Base-by-base conservation (phyloP, 2,888 invertebrate genomes). In the Nephrotoma flavescens region DNA sequence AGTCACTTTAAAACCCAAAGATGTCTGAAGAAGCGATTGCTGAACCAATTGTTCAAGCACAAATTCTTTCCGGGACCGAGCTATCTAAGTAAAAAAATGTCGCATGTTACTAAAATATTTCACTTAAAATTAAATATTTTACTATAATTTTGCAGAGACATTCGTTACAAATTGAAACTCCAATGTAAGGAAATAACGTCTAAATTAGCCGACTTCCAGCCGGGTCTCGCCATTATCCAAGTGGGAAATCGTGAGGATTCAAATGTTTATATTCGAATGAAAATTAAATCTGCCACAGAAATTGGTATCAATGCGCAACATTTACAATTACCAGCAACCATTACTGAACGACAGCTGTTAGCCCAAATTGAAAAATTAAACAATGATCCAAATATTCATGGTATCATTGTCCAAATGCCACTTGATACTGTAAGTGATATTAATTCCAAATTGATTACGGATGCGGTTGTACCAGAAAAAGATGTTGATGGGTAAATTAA, bases 231-330 rank as follows among this genome's bases (percentile, higher is more conserved):
- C 41, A 98, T 99, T 90, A 96, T 99, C 84, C 96, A 99, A 94
- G 99, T 99, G 87, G 99, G 99, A 11, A 96, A 95, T 1, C 94
- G 99, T 0, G 97, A 98, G 91, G 99, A 99, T 92, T 99, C 99
- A 84, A 99, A 99, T 92, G 98, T 99, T 5, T 99, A 99, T 92
- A 99, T 99, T 90, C 93, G 97, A 47, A 97, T 97, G 96, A 99
- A 99, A 92, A 94, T 98, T 87, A 97, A 96, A 91, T 96, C 97
- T 0, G 99, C 99, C 0, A 94, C 93, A 86, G 96, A 97, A 89
- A 97, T 99, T 89, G 99, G 99, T 87, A 97, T 99, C 86, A 91
- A 92, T 41, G 96, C 96, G 0, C 93, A 94, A 83, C 97, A 97
- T 90, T 92, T 98, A 3, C 94, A 96, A 88, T 92, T 99, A 88